A percentile compares a stretch with the other conserved stretches of the same genome.
Evolutionary conservation across 2,888 invertebrate species (phyloP).

Genomic region (Dioctria rufipes): DNA sequence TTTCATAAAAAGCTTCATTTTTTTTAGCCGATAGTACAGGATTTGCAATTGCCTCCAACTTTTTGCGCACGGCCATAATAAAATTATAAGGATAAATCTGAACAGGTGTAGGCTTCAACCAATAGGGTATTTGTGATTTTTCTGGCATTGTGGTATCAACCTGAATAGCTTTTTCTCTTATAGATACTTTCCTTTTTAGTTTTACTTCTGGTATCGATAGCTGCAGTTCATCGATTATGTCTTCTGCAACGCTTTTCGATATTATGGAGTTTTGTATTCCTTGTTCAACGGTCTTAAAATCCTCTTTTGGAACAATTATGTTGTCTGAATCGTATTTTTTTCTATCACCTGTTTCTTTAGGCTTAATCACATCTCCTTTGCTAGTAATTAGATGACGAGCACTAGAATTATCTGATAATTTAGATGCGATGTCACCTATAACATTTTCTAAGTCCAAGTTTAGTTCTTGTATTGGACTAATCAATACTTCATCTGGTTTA

Average conservation of each 20-base stretch:
- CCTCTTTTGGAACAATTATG: neutral
- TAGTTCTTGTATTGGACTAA: slow-evolving; percentile 59
- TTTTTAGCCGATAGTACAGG: neutral
- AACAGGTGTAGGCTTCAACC: slow-evolving; percentile 69
- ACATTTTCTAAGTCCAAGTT: slow-evolving; percentile 6
- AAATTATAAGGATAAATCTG: slow-evolving; percentile 76
- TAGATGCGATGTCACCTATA: slow-evolving; percentile 61
- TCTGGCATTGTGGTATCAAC: slow-evolving; percentile 38
- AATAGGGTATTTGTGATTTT: slow-evolving; percentile 65
- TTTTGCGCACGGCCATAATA: slow-evolving; percentile 75
- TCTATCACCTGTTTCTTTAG: slow-evolving; percentile 49
- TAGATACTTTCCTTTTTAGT: slow-evolving; percentile 34
- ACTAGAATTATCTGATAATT: slow-evolving; percentile 52
- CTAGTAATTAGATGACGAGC: too few species aligned
- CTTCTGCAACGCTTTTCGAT: too few species aligned
- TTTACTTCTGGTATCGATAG: slow-evolving; percentile 59
- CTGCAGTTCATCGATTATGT: slow-evolving; percentile 53
- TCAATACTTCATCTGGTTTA: slow-evolving; percentile 63
- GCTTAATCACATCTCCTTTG: neutral
- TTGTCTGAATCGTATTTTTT: slow-evolving; percentile 50
- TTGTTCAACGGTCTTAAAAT: neutral
- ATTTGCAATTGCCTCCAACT: slow-evolving; percentile 69
- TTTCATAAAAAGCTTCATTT: neutral
- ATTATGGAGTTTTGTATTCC: too few species aligned
- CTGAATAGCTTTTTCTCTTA: slow-evolving; percentile 59